A percentile compares a stretch with the other conserved stretches of the same genome.
These are phyloP conservation scores for Laticauda colubrina DNA, from an alignment of 2,113 vertebrate genomes.

Conservation along the genomic window DNA sequence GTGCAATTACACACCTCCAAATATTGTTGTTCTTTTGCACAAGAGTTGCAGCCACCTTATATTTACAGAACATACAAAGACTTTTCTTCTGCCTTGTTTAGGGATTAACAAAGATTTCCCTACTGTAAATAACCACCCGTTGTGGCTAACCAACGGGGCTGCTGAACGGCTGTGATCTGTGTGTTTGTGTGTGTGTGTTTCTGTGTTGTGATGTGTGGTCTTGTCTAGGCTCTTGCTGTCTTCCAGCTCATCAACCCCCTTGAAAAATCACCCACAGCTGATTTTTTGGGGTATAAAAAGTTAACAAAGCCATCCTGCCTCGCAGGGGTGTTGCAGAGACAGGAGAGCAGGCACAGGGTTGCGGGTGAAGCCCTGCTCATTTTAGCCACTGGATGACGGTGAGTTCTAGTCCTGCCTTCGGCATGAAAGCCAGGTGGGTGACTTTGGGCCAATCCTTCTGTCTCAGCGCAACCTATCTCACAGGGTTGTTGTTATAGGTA, in stretches of 20 bases:
- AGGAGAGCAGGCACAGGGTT: neutral
- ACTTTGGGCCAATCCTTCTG: neutral
- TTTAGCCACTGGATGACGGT: neutral
- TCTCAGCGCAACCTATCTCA: neutral
- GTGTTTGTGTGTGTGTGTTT: too few species aligned
- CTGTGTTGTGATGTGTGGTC: neutral
- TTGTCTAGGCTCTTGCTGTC: neutral
- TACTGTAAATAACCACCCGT: neutral
- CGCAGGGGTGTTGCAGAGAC: neutral
- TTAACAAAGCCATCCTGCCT: neutral
- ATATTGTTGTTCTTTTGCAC: neutral
- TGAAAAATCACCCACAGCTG: neutral
- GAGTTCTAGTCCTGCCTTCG: neutral
- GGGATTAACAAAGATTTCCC: constrained; percentile 19
- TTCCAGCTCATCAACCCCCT: neutral
- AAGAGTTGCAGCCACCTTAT: neutral
- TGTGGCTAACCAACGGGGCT: neutral
- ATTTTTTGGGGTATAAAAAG: neutral
- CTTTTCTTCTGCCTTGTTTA: constrained; percentile 13
- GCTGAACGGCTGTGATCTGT: fast-evolving
- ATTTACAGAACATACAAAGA: constrained; percentile 1
- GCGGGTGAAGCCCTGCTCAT: neutral
- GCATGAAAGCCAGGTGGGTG: neutral
- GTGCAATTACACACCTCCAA: neutral
- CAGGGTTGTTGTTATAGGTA: neutral